Evolutionary conservation across 2,797 vertebrate species (phyloP), one percentile per base, ranked within the genome.

Genomic region (Bradypodion ventrale): DNA sequence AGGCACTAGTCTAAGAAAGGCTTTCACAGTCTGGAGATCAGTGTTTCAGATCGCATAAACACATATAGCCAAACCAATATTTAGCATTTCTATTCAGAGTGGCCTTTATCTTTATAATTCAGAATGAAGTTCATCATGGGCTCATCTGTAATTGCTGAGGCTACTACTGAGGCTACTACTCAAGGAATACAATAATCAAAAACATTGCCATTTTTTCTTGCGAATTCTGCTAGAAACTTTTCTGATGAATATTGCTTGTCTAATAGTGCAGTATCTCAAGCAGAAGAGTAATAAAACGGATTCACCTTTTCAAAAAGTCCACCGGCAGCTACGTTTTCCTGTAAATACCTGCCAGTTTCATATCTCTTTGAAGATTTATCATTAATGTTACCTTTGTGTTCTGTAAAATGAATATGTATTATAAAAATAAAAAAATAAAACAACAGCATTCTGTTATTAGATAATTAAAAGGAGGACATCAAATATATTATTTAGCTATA

Each of bases 371-470:
- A 90, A 87, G 56, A 27, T 60, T 70, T 74, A 52, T 70, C 42
- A 56, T 37, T 46, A 56, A 7, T 3, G 25, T 44, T 84, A 52
- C 72, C 12, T 59, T 70, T 87, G 35, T 87, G n/a, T 80, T 83
- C 49, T 75, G 0, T 76, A 32, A 75, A 93, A 92, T 87, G 87
- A 91, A 89, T 2, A 7, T 32, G 32, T 1, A 10, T 69, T 88
- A 40, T 40, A 81, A n/a, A n/a, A n/a, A 83, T 76, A 59, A 52
- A 2, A 4, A n/a, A n/a, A n/a, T 75, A 25, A 32, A 85, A 68
- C 7, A 37, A 60, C 25, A 62, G n/a, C 32, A 69, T 8, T 68
- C 25, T 46, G 12, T 76, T 76, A n/a, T 69, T 68, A n/a, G 66
- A 63, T 29, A 63, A 37, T 23, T 46, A 70, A 62, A 72, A 37